Evolutionary conservation across 2,113 vertebrate genomes (phyloP).

Genomic region (Silurus meridionalis): DNA sequence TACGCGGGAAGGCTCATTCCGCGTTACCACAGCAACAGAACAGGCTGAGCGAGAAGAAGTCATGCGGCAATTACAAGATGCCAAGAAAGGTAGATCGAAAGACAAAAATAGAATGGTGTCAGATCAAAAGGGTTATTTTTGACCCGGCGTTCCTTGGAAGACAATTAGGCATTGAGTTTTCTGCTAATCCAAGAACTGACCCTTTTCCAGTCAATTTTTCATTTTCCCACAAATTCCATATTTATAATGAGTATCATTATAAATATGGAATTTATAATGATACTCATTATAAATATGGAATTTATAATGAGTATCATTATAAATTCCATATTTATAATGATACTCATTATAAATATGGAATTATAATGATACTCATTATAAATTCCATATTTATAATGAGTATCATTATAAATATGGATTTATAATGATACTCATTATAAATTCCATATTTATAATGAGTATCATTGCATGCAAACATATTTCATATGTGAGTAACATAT

Average conservation of each 20-base stretch:
- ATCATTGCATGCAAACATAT: not conserved
- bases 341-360: too few species aligned
- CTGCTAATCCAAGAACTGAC: not conserved
- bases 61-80: slow-evolving; percentile 93
- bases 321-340: not conserved
- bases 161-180: not conserved
- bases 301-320: not conserved
- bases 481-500: not conserved
- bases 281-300: too few species aligned
- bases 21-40: slow-evolving; percentile 94
- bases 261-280: too few species aligned
- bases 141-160: not conserved
- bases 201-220: not conserved
- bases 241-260: not conserved
- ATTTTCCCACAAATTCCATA: not conserved
- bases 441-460: not conserved
- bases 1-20: slow-evolving; percentile 96
- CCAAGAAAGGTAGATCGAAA: slow-evolving; percentile 81
- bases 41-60: slow-evolving; percentile 94
- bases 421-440: too few species aligned
- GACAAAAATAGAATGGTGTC: not conserved
- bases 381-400: not conserved
- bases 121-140: not conserved
- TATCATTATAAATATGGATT: too few species aligned
- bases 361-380: too few species aligned